Evolutionary conservation across 2,797 vertebrate species (phyloP), one percentile per base, ranked within the genome.

Genomic region (Sebastes alutus): DNA sequence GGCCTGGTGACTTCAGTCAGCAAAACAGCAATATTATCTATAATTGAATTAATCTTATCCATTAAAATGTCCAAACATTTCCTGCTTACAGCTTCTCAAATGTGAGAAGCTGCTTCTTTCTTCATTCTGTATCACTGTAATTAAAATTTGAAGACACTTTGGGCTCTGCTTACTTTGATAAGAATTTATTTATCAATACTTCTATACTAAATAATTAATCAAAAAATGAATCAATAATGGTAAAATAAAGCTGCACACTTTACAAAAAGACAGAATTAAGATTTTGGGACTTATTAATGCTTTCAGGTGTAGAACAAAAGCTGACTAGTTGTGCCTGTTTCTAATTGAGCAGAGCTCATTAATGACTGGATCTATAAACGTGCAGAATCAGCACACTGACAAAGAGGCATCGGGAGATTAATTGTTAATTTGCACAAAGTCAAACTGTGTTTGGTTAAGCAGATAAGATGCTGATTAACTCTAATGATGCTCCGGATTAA

Each of bases 401-500:
- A 7, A 6, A 64, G 22, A 42, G 9, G 7, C 56, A 25, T 60
- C 22, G 2, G 30, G 46, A 54, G 25, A 27, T 16, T 20, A 27
- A 27, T 38, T 10, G 30, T 27, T 74, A 0, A 75, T 64, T 56
- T 38, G 16, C 46, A 32, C 25, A 23, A 29, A 60, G 49, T n/a
- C 72, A 12, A 54, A 25, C n/a, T 11, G 42, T 18, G 4, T 55
- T 64, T 14, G 22, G 25, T 58, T 30, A 58, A 66, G 23, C 23
- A 64, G 46, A 58, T 75, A 55, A 65, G 52, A 75, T n/a, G 68
- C 32, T 58, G 54, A 71, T 58, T 63, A 60, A 60, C 42, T 52
- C 16, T 7, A 67, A 67, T n/a, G 64, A 52, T 67, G 62, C 25
- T 30, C 18, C 6, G 64, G 42, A 52, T 67, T 30, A 30, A 52